Evolutionary conservation across 2,797 vertebrate genomes (phyloP).

Genomic region (Pantherophis vulpinus): DNA sequence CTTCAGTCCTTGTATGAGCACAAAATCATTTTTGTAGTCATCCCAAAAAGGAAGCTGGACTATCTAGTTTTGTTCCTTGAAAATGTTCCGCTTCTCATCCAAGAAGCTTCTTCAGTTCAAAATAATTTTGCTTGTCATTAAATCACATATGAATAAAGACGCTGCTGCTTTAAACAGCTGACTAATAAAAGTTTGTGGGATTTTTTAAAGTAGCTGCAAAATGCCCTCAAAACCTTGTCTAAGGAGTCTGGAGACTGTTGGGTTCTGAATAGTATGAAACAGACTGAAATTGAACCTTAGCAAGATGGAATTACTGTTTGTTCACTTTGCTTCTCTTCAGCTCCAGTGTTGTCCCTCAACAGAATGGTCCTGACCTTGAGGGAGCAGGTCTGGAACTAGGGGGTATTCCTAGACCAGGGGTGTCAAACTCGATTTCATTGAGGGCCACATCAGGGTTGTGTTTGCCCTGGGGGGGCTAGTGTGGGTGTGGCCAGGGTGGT

Average conservation of each 20-base stretch:
- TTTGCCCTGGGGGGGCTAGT: too few relatives aligned
- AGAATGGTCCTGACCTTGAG: background rate
- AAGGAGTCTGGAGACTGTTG: background rate
- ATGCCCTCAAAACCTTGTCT: background rate
- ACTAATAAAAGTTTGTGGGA: background rate
- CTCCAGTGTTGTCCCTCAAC: background rate
- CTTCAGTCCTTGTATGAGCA: background rate
- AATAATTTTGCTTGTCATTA: background rate
- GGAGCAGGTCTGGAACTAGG: background rate
- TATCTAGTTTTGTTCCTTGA: background rate
- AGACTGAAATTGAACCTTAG: background rate
- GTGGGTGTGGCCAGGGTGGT: too few relatives aligned
- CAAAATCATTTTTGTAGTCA: background rate
- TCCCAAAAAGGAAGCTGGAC: background rate
- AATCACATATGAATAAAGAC: background rate
- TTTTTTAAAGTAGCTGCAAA: background rate
- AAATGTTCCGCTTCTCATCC: background rate
- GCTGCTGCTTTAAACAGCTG: background rate
- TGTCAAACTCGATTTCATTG: too few relatives aligned
- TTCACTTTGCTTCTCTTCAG: background rate
- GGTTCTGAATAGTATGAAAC: background rate
- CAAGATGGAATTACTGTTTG: background rate
- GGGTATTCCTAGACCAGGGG: background rate
- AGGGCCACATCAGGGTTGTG: too few relatives aligned
- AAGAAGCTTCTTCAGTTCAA: background rate